These are phyloP conservation scores for Perizoma flavofasciatum DNA, from an alignment of 2,888 invertebrate species.

Conservation along the genomic window DNA sequence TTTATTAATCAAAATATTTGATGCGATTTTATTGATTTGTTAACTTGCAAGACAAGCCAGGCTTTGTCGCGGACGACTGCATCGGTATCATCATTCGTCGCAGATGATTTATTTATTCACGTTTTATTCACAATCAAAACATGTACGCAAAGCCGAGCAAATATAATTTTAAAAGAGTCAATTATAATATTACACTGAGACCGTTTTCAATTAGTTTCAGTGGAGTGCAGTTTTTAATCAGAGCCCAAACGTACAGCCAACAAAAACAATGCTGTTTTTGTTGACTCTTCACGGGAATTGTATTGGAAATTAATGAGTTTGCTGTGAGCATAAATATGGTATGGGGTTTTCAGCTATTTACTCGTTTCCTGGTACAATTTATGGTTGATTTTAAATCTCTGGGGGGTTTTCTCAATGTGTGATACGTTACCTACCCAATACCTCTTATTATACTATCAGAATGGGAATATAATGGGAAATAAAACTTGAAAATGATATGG, in stretches of 20 bases:
- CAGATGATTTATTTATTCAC: not conserved
- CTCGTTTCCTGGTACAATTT: no score
- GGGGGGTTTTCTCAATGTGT: no score
- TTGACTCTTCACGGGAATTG: conserved; percentile 12
- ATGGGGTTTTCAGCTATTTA: not conserved
- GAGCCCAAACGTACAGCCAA: conserved; percentile 10
- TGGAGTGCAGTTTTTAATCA: conserved; percentile 23
- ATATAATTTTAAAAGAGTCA: conserved; percentile 14
- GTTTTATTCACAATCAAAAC: conserved; percentile 7
- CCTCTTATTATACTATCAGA: no score
- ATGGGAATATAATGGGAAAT: no score
- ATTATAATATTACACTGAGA: conserved; percentile 11
- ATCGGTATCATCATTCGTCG: no score
- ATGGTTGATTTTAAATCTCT: no score
- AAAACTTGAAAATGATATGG: no score
- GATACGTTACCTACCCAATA: no score
- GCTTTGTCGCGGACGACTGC: no score
- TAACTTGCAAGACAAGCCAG: no score
- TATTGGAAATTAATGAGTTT: conserved; percentile 29
- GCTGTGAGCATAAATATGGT: conserved; percentile 14
- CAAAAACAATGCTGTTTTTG: conserved; percentile 27
- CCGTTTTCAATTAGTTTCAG: conserved; percentile 23
- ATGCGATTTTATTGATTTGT: no score
- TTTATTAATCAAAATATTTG: no score
- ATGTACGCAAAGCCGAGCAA: conserved; percentile 3